Evolutionary conservation across 2,797 vertebrate genomes (phyloP).

Genomic region (Delichon dasypus): DNA sequence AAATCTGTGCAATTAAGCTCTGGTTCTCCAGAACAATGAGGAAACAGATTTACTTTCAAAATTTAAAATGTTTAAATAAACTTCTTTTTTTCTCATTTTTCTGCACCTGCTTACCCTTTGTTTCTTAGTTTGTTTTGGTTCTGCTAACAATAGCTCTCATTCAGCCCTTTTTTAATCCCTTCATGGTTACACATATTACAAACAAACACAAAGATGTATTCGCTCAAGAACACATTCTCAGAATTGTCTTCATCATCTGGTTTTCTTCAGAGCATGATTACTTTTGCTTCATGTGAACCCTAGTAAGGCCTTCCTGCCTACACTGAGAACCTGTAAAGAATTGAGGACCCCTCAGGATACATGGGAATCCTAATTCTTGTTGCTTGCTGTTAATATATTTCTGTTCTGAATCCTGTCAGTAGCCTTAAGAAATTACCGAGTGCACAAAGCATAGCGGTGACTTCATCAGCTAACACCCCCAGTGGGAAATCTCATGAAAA

Average conservation of each 20-base stretch:
- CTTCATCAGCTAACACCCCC: not conserved
- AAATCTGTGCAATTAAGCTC: not conserved
- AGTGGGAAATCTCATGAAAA: not conserved
- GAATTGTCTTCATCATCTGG: not conserved
- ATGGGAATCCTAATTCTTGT: not conserved
- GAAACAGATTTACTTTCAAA: not conserved
- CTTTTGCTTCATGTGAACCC: not conserved
- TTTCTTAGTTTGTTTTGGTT: not conserved
- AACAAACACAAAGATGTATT: not conserved
- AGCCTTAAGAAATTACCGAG: not conserved
- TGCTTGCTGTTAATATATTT: not conserved
- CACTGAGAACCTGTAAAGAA: not conserved
- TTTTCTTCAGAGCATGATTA: not conserved
- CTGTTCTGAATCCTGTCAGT: not conserved
- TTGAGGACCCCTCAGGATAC: not conserved
- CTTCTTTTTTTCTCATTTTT: not conserved
- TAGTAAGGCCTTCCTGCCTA: not conserved
- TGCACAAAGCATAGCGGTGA: not conserved
- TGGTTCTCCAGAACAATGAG: not conserved
- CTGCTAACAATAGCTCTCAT: conserved; percentile 1
- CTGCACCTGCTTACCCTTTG: not conserved
- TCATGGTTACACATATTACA: not conserved
- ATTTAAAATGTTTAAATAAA: not conserved
- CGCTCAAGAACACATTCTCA: not conserved
- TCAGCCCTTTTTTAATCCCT: not conserved